phyloP scores from a whole-genome alignment of 2,113 vertebrate genomes.

The Acrocephalus kingi region DNA sequence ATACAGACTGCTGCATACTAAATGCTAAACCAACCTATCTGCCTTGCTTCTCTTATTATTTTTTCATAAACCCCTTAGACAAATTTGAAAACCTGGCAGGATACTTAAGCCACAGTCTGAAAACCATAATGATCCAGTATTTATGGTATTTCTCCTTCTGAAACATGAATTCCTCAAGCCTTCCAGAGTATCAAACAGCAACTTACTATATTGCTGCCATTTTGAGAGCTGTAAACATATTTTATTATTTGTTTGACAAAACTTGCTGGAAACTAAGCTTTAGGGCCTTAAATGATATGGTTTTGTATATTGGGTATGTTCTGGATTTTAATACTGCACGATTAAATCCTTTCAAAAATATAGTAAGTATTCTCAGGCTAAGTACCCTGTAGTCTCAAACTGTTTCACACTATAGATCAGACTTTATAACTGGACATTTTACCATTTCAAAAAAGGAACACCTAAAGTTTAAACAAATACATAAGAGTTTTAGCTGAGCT shows the following conservation, averaged over 20 bases:
- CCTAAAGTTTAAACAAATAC: background rate
- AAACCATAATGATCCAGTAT: background rate
- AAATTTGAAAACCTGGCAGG: background rate
- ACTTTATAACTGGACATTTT: background rate
- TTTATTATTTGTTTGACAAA: background rate
- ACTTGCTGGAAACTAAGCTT: background rate
- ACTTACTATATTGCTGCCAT: background rate
- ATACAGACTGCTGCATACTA: background rate
- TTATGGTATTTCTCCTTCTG: background rate
- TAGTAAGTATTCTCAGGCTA: background rate
- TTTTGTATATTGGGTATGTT: background rate
- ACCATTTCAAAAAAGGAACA: background rate
- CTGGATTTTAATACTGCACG: background rate
- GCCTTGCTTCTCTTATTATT: background rate
- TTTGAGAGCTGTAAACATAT: background rate
- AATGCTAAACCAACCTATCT: background rate
- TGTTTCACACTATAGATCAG: background rate
- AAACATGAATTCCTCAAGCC: background rate
- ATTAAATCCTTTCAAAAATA: background rate
- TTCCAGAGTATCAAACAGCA: background rate
- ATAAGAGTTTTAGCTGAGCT: background rate
- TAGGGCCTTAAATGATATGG: background rate
- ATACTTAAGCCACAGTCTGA: background rate
- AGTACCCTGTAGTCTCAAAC: background rate
- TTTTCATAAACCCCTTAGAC: background rate